These are phyloP conservation scores for Butastur rufipennis DNA, from an alignment of 2,113 vertebrate species.

Conservation along the genomic window DNA sequence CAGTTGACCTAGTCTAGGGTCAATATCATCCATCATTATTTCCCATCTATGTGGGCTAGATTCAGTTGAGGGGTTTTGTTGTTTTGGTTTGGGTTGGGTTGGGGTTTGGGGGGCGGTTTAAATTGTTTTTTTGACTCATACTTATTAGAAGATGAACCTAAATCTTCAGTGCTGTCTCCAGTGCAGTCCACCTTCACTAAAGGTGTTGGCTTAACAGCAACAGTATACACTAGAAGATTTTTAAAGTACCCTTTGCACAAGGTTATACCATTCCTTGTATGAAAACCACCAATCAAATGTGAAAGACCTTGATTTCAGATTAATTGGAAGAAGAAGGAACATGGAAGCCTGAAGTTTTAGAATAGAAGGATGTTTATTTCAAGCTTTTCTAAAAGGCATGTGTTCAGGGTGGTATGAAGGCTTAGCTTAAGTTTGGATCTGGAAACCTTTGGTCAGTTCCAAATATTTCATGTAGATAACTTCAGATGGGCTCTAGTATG, in stretches of 20 bases:
- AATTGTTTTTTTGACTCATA: not conserved
- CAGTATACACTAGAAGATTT: not conserved
- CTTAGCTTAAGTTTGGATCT: not conserved
- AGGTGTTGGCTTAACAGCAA: not conserved
- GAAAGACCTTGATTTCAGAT: not conserved
- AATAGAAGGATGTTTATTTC: not conserved
- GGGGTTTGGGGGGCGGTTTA: too few species aligned
- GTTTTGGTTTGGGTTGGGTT: too few species aligned
- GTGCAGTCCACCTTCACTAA: not conserved
- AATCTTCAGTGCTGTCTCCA: not conserved
- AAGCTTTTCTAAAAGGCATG: not conserved
- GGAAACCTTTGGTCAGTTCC: not conserved
- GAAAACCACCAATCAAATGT: not conserved
- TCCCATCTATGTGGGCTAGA: rapidly evolving
- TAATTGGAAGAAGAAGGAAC: not conserved
- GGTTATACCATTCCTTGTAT: not conserved
- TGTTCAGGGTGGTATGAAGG: not conserved
- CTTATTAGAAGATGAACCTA: not conserved
- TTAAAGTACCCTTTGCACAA: not conserved
- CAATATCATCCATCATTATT: not conserved
- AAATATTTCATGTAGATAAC: not conserved
- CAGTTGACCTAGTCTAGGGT: not conserved
- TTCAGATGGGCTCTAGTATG: not conserved
- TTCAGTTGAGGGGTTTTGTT: rapidly evolving
- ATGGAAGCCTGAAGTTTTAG: not conserved